phyloP scores from a whole-genome alignment of 2,113 vertebrate species.

The Sapayoa aenigma region DNA sequence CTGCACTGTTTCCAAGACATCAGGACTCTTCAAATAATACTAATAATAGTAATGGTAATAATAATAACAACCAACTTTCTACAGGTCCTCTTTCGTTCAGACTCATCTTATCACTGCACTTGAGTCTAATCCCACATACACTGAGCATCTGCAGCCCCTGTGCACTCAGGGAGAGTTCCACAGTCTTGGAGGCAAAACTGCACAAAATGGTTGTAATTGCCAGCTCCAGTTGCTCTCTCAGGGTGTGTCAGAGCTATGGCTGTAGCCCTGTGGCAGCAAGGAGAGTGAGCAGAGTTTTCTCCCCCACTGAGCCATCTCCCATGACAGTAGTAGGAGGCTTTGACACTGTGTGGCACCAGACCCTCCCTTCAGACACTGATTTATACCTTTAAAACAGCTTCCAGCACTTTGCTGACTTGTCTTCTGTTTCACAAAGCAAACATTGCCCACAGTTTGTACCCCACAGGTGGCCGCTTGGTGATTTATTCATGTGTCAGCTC shows the following conservation, averaged over 20 bases:
- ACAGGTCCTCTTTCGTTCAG: neutral
- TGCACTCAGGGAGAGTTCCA: no score
- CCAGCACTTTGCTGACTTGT: neutral
- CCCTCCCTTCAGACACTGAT: neutral
- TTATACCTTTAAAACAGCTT: neutral
- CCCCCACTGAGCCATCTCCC: neutral
- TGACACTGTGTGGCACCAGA: neutral
- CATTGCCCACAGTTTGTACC: neutral
- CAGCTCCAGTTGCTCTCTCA: neutral
- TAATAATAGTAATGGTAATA: no score
- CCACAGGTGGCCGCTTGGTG: neutral
- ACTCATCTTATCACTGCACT: neutral
- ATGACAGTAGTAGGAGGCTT: neutral
- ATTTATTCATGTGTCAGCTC: neutral
- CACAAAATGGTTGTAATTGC: neutral
- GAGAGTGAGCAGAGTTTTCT: neutral
- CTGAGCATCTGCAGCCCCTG: neutral
- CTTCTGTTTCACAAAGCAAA: neutral
- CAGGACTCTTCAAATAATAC: neutral
- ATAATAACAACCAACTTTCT: no score
- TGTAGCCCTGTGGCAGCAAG: neutral
- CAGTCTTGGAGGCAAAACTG: neutral
- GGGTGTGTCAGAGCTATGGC: fast-evolving
- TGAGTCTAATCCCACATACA: no score
- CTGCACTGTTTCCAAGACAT: fast-evolving